Evolutionary conservation across 2,888 invertebrate species (phyloP).

Genomic region (Lasioglossum leucozonium): DNA sequence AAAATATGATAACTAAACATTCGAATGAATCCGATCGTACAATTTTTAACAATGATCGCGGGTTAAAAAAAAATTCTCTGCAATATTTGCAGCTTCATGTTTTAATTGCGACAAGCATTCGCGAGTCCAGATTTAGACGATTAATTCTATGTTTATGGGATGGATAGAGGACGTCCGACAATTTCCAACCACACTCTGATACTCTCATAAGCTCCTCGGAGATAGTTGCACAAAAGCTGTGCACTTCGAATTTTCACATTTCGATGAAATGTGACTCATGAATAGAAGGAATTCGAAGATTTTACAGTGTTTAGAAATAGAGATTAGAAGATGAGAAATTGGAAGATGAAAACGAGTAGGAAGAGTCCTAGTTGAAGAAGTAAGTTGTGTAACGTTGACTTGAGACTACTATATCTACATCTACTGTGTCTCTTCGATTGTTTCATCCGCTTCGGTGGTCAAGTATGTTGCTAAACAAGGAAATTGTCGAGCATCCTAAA

Average conservation of each 20-base stretch:
- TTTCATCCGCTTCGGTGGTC: not conserved
- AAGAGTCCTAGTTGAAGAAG: not conserved
- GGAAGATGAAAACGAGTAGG: too few species aligned
- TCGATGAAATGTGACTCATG: not conserved
- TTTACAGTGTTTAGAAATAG: too few species aligned
- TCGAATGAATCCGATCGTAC: too few species aligned
- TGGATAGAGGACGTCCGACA: not conserved
- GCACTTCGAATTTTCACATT: not conserved
- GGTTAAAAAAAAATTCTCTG: too few species aligned
- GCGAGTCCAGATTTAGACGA: not conserved
- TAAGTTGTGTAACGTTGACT: not conserved
- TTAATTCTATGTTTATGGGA: not conserved
- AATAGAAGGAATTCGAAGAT: too few species aligned
- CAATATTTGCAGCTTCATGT: too few species aligned
- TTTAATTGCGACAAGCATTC: not conserved
- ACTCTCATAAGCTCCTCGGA: not conserved
- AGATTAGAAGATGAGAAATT: too few species aligned
- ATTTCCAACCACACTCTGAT: not conserved
- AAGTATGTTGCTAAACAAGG: not conserved
- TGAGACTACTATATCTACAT: not conserved
- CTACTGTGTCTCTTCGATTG: not conserved
- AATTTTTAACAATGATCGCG: too few species aligned
- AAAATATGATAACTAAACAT: too few species aligned
- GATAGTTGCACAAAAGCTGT: not conserved
- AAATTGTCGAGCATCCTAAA: constrained; percentile 17